These are phyloP conservation scores for Pedionomus torquatus DNA, from an alignment of 2,113 vertebrate species.

Conservation along the genomic window DNA sequence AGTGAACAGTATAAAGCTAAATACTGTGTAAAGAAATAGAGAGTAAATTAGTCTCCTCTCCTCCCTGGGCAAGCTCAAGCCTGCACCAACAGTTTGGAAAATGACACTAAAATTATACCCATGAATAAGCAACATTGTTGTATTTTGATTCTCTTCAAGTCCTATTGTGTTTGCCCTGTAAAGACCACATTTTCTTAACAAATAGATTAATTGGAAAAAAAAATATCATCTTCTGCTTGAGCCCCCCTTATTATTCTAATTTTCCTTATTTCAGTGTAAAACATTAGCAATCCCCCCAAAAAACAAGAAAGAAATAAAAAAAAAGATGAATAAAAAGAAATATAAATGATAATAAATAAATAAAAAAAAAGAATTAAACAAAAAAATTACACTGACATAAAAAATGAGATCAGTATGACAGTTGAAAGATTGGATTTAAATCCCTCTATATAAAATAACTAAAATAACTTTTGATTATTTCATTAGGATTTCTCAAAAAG, in stretches of 20 bases:
- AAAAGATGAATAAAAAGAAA: no score
- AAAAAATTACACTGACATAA: neutral
- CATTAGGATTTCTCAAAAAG: neutral
- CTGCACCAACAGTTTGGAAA: conserved; percentile 1
- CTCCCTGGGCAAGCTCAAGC: neutral
- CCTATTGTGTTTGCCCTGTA: neutral
- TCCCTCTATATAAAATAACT: no score
- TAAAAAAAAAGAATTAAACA: neutral
- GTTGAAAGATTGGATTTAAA: neutral
- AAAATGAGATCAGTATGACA: neutral
- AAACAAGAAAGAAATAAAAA: no score
- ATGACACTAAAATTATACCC: neutral
- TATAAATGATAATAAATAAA: no score
- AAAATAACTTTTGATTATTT: neutral
- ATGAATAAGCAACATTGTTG: neutral
- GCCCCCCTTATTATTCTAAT: neutral
- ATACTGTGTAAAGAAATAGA: conserved; percentile 11
- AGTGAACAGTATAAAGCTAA: conserved; percentile 4
- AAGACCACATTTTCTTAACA: neutral
- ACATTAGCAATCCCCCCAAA: neutral
- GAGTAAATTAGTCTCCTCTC: neutral
- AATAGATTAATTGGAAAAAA: neutral
- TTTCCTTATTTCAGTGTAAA: neutral
- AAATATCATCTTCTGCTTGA: neutral
- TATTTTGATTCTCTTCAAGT: neutral